These are phyloP conservation scores for Plutomurus gul DNA, from an alignment of 1,140 invertebrate species.

Conservation along the genomic window DNA sequence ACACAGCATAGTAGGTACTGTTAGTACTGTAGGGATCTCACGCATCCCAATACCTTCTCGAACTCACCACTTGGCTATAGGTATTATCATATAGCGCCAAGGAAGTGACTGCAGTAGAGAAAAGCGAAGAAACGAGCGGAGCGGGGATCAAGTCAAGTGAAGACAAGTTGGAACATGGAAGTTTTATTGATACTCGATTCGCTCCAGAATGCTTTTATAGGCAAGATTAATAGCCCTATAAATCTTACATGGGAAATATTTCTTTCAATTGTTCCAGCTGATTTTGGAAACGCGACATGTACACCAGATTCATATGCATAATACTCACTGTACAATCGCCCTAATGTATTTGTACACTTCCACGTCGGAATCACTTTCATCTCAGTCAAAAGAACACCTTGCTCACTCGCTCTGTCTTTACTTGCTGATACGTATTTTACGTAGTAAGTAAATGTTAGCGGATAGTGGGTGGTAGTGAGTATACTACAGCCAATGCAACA, in stretches of 20 bases:
- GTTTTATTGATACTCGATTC: constrained; percentile 52
- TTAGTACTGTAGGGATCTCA: too few species aligned
- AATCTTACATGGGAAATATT: constrained; percentile 50
- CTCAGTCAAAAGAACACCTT: constrained; percentile 13
- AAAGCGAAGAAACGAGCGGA: constrained; percentile 17
- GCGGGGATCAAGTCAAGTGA: constrained; percentile 28
- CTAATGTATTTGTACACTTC: neutral
- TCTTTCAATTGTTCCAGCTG: constrained; percentile 51
- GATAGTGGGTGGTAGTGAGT: too few species aligned
- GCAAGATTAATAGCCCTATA: constrained; percentile 52
- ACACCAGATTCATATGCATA: constrained; percentile 8
- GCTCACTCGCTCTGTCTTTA: neutral
- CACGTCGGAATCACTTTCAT: neutral
- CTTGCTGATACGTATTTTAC: too few species aligned
- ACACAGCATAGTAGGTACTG: too few species aligned
- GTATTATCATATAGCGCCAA: too few species aligned
- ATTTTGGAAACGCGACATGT: constrained; percentile 32
- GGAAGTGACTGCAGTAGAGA: too few species aligned
- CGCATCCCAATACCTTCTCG: too few species aligned
- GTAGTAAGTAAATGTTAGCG: too few species aligned
- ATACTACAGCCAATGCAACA: too few species aligned
- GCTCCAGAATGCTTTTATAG: constrained; percentile 44
- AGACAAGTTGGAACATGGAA: constrained; percentile 46
- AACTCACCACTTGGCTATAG: too few species aligned
- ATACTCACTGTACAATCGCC: neutral